Evolutionary conservation across 2,113 vertebrate species (phyloP).

Genomic region (Sapayoa aenigma): DNA sequence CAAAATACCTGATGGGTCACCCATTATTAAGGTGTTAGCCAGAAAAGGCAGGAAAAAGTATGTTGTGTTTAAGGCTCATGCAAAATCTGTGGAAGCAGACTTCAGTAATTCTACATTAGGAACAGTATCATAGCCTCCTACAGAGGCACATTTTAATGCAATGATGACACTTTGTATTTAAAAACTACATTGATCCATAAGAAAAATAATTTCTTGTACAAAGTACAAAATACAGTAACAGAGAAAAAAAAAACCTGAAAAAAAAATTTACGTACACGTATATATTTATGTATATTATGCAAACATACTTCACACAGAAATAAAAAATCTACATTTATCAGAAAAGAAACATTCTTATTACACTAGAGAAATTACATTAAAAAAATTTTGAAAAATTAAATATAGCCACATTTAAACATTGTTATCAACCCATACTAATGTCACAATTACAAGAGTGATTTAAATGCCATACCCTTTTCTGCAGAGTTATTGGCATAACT

Average conservation of each 20-base stretch:
- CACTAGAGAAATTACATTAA: not conserved
- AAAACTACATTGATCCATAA: not conserved
- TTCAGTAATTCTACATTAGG: not conserved
- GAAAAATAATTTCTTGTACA: not conserved
- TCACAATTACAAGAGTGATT: not conserved
- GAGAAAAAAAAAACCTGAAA: not conserved
- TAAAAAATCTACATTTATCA: not conserved
- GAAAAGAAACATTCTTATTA: not conserved
- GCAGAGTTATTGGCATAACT: slow-evolving; percentile 86
- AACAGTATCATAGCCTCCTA: not conserved
- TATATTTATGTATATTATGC: not conserved
- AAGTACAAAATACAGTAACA: not conserved
- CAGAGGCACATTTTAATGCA: not conserved
- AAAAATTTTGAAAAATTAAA: not conserved
- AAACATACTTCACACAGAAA: not conserved
- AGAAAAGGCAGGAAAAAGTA: not conserved
- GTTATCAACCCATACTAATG: not conserved
- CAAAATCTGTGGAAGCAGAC: not conserved
- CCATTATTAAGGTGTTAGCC: not conserved
- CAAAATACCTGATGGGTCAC: not conserved
- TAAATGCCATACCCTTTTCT: slow-evolving; percentile 85
- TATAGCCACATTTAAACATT: not conserved
- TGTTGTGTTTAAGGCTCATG: not conserved
- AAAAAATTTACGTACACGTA: not conserved
- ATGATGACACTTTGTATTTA: not conserved